Evolutionary conservation across 2,888 invertebrate species (phyloP), one percentile per base, ranked within the genome.

Genomic region (Drosophila mercatorum): DNA sequence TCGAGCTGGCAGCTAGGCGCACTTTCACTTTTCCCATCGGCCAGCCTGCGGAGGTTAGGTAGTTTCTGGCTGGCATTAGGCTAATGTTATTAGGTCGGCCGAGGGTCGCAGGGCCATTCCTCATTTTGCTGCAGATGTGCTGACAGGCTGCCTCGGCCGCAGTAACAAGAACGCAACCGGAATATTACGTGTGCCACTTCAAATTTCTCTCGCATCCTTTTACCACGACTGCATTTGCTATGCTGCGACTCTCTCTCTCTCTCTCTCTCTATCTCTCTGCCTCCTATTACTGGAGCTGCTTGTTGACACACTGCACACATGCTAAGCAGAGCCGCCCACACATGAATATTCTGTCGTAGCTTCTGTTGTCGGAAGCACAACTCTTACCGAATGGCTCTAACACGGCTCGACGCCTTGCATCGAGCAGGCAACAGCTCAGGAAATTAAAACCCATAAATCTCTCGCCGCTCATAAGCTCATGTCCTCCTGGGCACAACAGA

Each of bases 381-480:
- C 62, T 64, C 68, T 61, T 68, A 63, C 63, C 68, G 68, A 75
- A 72, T 79, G 75, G 55, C 64, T 67, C 53, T 62, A 52, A 53
- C 75, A 68, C 68, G 74, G 62, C 72, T 75, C 66, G 75, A 58
- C 71, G 61, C 62, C 52, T 62, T 62, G 77, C 72, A 57, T 55
- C 60, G 61, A 49, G 55, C 63, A 44, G 60, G 61, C 71, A 84
- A 76, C 73, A 82, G 81, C 81, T 85, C 91, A 91, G 92, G 92
- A 92, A 92, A 92, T 92, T 92, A 92, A 92, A 92, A 91, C 72
- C 78, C 89, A 91, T 92, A 92, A 92, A 91, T 92, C 92, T 89
- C 90, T 72, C 31, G 72, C 64, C 78, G 75, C 76, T 81, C 75
- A 75, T 77, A 81, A 72, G 75, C 72, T 77, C 59, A 53, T 72